A percentile compares a stretch with the other conserved stretches of the same genome.
phyloP scores from a whole-genome alignment of 2,113 vertebrate species.

The Pycnonotus jocosus region DNA sequence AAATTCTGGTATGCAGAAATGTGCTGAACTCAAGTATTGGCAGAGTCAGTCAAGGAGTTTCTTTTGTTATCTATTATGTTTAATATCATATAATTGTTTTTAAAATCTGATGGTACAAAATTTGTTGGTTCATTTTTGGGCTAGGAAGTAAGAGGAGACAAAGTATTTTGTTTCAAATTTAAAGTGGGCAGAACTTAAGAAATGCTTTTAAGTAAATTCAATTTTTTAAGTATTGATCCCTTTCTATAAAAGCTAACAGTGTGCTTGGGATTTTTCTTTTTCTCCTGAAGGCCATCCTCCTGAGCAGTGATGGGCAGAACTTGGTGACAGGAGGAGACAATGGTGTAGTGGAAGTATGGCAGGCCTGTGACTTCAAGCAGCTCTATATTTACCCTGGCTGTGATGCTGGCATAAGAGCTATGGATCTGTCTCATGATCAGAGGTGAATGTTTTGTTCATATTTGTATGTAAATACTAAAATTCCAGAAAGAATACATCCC shows the following conservation, averaged over 20 bases:
- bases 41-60: background rate
- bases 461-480: background rate
- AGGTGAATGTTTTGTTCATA: slow-evolving; percentile 73
- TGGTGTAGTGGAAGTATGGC: slow-evolving; percentile 98
- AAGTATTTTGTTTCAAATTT: background rate
- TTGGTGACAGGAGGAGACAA: slow-evolving; percentile 98
- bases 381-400: slow-evolving; percentile 99
- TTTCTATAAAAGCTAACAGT: background rate
- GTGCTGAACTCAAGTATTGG: background rate
- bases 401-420: slow-evolving; percentile 96
- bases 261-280: background rate
- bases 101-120: background rate
- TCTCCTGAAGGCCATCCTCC: slow-evolving; percentile 83
- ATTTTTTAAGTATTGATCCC: background rate
- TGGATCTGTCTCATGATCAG: slow-evolving; percentile 99
- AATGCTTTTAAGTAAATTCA: background rate
- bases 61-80: background rate
- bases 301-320: slow-evolving; percentile 98
- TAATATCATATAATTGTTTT: background rate
- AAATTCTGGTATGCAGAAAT: background rate
- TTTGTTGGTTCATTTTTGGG: background rate
- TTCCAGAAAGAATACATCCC: background rate
- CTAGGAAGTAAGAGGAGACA: background rate
- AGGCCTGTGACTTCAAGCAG: slow-evolving; percentile 98
- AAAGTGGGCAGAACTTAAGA: background rate